Conservation (phyloP, 2,113 vertebrate species). For the Cathartes aura region DNA sequence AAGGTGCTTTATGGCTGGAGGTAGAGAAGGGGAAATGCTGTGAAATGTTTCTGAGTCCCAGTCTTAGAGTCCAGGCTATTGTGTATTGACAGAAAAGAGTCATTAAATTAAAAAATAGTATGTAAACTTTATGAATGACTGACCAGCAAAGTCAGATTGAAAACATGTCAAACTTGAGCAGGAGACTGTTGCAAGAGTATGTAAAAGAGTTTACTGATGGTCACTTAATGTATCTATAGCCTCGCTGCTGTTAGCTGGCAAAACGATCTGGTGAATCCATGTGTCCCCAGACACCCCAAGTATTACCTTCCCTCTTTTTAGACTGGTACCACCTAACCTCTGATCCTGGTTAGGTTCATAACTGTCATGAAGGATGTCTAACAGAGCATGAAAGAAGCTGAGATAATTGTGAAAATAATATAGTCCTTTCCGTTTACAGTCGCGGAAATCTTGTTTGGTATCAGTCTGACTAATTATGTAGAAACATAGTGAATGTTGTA, state of each 20-base stretch:
- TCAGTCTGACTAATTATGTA: neutral
- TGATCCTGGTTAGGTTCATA: neutral
- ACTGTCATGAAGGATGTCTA: neutral
- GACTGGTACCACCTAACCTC: neutral
- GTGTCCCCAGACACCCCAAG: neutral
- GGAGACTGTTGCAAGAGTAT: neutral
- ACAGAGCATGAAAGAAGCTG: neutral
- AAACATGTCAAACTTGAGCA: neutral
- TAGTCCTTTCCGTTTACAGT: neutral
- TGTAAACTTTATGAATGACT: neutral
- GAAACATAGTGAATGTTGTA: neutral
- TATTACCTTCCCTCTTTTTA: neutral
- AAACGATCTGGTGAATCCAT: neutral
- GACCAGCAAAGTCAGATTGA: neutral
- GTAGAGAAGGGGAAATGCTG: neutral
- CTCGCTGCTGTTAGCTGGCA: fast-evolving
- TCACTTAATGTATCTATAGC: neutral
- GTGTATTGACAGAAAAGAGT: neutral
- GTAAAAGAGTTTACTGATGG: neutral
- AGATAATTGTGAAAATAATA: neutral
- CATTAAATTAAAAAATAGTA: neutral
- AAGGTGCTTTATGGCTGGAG: neutral
- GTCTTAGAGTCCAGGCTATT: neutral
- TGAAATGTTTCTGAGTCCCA: neutral
- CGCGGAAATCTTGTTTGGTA: neutral